phyloP scores from a whole-genome alignment of 2,113 vertebrate species.

The Vombatus ursinus region DNA sequence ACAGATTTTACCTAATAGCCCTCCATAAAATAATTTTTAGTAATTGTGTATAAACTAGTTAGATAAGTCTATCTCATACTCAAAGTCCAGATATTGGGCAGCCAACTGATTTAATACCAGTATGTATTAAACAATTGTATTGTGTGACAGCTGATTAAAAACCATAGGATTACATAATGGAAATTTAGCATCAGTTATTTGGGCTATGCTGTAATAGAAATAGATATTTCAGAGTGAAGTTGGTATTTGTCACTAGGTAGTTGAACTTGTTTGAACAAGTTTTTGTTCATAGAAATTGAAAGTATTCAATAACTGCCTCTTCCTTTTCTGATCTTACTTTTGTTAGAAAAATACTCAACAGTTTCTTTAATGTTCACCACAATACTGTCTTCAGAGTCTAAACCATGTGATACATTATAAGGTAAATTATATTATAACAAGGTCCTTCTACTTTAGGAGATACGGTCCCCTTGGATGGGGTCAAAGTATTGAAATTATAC shows the following conservation, averaged over 20 bases:
- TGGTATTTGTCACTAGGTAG: not conserved
- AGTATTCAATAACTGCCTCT: slow-evolving; percentile 23
- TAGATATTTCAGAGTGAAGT: not conserved
- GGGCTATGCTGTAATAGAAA: not conserved
- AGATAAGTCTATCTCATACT: slow-evolving; percentile 33
- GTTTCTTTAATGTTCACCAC: not conserved
- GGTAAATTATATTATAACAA: not conserved
- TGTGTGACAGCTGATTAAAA: not conserved
- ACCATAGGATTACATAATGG: slow-evolving; percentile 31
- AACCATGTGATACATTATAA: not conserved
- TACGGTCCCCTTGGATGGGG: not conserved
- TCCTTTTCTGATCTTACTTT: not conserved
- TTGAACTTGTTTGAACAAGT: not conserved
- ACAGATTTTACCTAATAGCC: not conserved
- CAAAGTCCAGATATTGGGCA: not conserved
- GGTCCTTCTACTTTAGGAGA: slow-evolving; percentile 38
- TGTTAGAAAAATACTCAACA: not conserved
- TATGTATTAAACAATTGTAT: slow-evolving; percentile 21
- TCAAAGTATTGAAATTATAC: not conserved
- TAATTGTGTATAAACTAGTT: not conserved
- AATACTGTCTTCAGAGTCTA: not conserved
- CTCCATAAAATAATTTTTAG: not conserved
- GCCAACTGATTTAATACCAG: not conserved
- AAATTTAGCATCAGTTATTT: slow-evolving; percentile 22
- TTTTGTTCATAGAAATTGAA: slow-evolving; percentile 33